Evolutionary conservation across 2,888 invertebrate species (phyloP).

Genomic region (Andrena bucephala): DNA sequence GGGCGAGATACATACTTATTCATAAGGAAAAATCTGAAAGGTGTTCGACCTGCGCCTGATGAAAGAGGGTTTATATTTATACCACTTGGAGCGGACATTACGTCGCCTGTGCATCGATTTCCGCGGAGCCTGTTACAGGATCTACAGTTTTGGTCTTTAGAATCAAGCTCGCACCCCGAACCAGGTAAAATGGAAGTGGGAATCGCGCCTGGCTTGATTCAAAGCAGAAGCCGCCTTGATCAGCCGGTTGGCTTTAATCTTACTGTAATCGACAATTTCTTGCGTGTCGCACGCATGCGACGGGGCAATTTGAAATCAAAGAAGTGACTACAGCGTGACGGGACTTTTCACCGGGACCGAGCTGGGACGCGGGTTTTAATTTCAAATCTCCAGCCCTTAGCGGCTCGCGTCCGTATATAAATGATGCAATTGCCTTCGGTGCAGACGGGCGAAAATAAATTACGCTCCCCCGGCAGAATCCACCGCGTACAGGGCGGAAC

Average conservation of each 20-base stretch:
- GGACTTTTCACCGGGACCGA: neutral
- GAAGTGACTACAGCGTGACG: neutral
- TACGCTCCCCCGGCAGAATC: conserved; percentile 40
- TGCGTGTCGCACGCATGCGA: neutral
- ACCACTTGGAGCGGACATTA: neutral
- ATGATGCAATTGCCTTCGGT: conserved; percentile 62
- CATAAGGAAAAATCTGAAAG: conserved; percentile 18
- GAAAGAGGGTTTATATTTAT: neutral
- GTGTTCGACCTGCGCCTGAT: neutral
- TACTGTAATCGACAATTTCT: conserved; percentile 5
- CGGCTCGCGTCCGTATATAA: conserved; percentile 48
- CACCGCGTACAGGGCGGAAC: conserved; percentile 48
- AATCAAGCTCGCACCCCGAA: neutral
- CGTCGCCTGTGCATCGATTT: conserved; percentile 1
- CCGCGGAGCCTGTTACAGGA: neutral
- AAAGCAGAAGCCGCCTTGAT: neutral
- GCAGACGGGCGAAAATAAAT: conserved; percentile 60
- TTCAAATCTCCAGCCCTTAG: conserved; percentile 46
- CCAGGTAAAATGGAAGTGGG: no score
- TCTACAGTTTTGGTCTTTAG: neutral
- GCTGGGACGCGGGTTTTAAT: conserved; percentile 37
- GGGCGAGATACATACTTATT: conserved; percentile 28
- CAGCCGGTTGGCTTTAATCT: neutral
- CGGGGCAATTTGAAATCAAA: neutral
- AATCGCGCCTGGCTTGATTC: no score